Percentiles rank a stretch among this genome's conserved stretches.
Conservation (phyloP, 2,797 vertebrate species). For the Buphagus erythrorhynchus region DNA sequence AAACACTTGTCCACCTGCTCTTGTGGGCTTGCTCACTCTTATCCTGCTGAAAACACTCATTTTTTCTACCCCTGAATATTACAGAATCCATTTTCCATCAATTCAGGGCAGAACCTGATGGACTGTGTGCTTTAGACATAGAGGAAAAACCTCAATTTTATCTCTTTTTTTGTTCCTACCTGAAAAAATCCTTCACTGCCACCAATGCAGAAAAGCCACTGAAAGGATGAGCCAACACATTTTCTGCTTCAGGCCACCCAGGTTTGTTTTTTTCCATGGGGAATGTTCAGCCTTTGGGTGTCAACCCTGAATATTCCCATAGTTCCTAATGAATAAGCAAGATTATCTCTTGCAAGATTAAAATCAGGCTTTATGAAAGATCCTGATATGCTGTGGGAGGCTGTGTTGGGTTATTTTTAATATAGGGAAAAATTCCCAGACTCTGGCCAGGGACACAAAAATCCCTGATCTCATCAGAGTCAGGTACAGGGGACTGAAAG, state of each 20-base stretch:
- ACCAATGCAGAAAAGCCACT: background rate
- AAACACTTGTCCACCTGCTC: background rate
- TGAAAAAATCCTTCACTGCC: background rate
- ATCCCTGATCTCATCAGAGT: constrained; percentile 46
- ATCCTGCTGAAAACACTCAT: background rate
- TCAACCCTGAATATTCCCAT: background rate
- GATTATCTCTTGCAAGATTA: background rate
- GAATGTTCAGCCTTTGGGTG: background rate
- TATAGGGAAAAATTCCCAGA: background rate
- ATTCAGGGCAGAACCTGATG: background rate
- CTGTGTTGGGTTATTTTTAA: background rate
- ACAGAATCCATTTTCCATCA: background rate
- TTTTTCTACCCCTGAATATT: background rate
- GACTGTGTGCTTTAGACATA: background rate
- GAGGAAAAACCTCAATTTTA: background rate
- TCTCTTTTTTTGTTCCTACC: background rate
- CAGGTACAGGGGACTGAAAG: background rate
- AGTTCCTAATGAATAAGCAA: background rate
- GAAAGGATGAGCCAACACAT: background rate
- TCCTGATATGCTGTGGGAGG: background rate
- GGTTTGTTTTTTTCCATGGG: background rate
- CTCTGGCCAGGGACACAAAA: constrained; percentile 36
- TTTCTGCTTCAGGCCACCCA: background rate
- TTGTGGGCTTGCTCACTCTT: background rate
- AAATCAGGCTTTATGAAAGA: background rate